Evolutionary conservation across 1,140 invertebrate species (phyloP).

Genomic region (Camponotus floridanus): DNA sequence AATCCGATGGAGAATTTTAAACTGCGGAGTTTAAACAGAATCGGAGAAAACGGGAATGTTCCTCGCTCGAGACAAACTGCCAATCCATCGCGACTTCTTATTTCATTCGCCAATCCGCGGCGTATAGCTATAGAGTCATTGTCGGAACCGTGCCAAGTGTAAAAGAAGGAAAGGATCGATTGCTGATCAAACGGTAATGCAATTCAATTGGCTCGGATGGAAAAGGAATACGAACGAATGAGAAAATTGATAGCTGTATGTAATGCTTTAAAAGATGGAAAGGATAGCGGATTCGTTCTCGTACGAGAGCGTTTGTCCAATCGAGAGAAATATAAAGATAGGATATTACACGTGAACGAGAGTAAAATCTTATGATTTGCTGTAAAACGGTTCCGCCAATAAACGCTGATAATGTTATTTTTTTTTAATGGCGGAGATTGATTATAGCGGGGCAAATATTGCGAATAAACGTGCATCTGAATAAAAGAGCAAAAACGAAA

Average conservation of each 20-base stretch:
- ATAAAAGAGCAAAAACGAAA: neutral
- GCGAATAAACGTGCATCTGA: conserved; percentile 15
- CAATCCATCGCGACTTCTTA: conserved; percentile 68
- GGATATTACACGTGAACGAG: neutral
- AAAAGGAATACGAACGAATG: conserved; percentile 46
- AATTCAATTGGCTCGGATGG: conserved; percentile 74
- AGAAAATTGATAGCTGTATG: conserved; percentile 33
- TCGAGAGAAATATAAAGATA: conserved; percentile 9
- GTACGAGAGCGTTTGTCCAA: neutral
- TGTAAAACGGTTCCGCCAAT: neutral
- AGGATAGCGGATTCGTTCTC: conserved; percentile 26
- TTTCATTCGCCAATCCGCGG: conserved; percentile 63
- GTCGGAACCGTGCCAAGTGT: conserved; percentile 57
- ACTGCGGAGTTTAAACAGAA: conserved; percentile 36
- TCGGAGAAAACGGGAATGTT: conserved; percentile 34
- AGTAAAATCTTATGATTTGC: conserved; percentile 14
- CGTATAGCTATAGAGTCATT: conserved; percentile 70
- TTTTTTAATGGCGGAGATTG: conserved; percentile 16
- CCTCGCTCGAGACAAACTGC: conserved; percentile 53
- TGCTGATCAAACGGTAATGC: conserved; percentile 78
- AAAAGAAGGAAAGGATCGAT: conserved; percentile 72
- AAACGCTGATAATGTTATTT: conserved; percentile 35
- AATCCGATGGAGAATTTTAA: neutral
- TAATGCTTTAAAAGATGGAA: conserved; percentile 41
- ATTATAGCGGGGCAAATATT: neutral